These are phyloP conservation scores for Copidosoma aretas DNA, from an alignment of 2,888 invertebrate genomes.

Conservation along the genomic window DNA sequence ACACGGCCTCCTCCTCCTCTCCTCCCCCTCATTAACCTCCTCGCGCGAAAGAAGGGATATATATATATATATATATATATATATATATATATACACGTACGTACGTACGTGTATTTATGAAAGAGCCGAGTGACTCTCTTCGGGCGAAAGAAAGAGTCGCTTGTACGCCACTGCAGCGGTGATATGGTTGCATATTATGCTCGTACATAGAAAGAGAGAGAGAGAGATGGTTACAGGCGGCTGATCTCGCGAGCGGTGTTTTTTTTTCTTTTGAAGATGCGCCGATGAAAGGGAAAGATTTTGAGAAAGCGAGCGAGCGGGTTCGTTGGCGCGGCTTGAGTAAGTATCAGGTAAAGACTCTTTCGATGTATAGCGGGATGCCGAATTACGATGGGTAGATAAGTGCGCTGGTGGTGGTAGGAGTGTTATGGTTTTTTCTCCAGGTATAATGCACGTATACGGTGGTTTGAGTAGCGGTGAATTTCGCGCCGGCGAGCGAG, in stretches of 20 bases:
- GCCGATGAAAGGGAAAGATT: conserved; percentile 26
- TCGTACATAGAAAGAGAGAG: conserved; percentile 1
- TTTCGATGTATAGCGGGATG: background rate
- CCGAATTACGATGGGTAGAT: background rate
- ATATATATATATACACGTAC: no score
- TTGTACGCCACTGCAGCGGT: background rate
- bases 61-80: no score
- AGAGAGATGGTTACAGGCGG: background rate
- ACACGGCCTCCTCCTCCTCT: no score
- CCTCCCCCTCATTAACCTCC: no score
- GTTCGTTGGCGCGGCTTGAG: conserved; percentile 2
- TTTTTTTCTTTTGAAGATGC: conserved; percentile 1
- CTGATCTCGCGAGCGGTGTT: no score
- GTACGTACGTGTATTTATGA: conserved; percentile 7
- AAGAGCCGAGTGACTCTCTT: conserved; percentile 15
- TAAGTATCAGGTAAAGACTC: conserved; percentile 1
- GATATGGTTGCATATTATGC: background rate
- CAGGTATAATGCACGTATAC: background rate
- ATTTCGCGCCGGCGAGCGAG: background rate
- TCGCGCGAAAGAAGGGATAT: conserved; percentile 5
- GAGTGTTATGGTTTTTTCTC: background rate
- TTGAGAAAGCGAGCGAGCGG: conserved; percentile 14
- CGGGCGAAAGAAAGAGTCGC: background rate
- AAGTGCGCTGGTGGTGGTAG: conserved; percentile 8
- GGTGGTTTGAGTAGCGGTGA: background rate